A percentile compares a stretch with the other conserved stretches of the same genome.
phyloP scores from a whole-genome alignment of 1,140 invertebrate species.

The Vanessa atalanta region DNA sequence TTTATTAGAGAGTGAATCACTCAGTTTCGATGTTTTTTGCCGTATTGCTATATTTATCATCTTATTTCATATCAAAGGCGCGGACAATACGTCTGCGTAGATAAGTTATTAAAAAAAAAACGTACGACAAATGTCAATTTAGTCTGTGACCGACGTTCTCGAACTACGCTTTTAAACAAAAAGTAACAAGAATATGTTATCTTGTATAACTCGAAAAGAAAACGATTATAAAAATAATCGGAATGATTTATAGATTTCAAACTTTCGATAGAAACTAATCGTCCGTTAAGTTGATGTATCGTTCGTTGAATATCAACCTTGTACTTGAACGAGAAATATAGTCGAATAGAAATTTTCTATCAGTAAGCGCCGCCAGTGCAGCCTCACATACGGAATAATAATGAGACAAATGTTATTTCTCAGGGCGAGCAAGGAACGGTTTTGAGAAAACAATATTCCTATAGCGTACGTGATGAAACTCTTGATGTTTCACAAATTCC shows the following conservation, averaged over 20 bases:
- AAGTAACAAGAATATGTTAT: too few relatives aligned
- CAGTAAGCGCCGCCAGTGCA: conserved; percentile 54
- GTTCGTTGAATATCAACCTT: conserved; percentile 21
- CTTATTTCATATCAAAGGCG: too few relatives aligned
- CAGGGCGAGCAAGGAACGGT: conserved; percentile 68
- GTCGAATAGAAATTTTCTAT: conserved; percentile 57
- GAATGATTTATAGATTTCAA: neutral
- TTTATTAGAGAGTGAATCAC: neutral
- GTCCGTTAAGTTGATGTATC: conserved; percentile 30
- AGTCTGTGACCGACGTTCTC: too few relatives aligned
- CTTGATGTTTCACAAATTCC: conserved; percentile 66
- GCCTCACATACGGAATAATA: conserved; percentile 55
- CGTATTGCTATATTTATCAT: neutral
- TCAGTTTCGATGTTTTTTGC: neutral
- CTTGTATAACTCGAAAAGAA: neutral
- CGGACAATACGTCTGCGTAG: too few relatives aligned
- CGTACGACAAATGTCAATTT: too few relatives aligned
- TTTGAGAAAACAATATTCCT: conserved; percentile 79
- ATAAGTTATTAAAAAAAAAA: too few relatives aligned
- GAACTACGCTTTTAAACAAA: neutral
- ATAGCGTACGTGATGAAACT: conserved; percentile 61
- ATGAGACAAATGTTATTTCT: conserved; percentile 64
- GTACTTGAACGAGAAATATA: conserved; percentile 36
- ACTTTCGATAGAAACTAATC: conserved; percentile 39
- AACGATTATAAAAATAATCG: neutral